These are phyloP conservation scores for Schlechtendalia chinensis DNA, from an alignment of 1,140 invertebrate genomes.

Conservation along the genomic window DNA sequence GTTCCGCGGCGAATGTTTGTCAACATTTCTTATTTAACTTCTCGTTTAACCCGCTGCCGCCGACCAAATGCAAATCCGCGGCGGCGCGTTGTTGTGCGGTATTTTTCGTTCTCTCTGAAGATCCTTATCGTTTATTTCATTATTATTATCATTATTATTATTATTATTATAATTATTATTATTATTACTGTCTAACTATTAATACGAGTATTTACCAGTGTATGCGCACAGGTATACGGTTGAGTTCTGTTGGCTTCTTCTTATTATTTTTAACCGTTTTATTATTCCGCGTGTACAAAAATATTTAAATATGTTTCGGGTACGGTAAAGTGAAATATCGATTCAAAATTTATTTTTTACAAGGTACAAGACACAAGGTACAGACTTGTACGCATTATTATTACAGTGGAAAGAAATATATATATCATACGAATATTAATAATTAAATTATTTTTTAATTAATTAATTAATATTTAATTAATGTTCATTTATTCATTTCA, in stretches of 20 bases:
- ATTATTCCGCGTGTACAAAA: constrained; percentile 8
- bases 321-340: constrained; percentile 15
- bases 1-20: too few relatives aligned
- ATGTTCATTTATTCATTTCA: too few relatives aligned
- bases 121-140: constrained; percentile 24
- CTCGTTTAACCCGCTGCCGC: too few relatives aligned
- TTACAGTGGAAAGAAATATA: neutral
- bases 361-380: neutral
- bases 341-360: constrained; percentile 15
- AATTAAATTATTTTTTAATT: too few relatives aligned
- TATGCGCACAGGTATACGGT: too few relatives aligned
- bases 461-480: too few relatives aligned
- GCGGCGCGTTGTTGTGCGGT: too few relatives aligned
- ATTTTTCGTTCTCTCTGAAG: neutral
- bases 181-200: constrained; percentile 8
- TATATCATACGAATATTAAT: too few relatives aligned
- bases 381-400: neutral
- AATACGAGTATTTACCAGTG: neutral
- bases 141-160: too few relatives aligned
- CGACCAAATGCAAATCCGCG: too few relatives aligned
- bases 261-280: neutral
- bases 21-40: too few relatives aligned
- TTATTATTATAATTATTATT: constrained; percentile 2
- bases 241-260: neutral
- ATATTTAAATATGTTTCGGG: neutral